Evolutionary conservation across 2,888 invertebrate species (phyloP).

Genomic region (Athalia cordata): DNA sequence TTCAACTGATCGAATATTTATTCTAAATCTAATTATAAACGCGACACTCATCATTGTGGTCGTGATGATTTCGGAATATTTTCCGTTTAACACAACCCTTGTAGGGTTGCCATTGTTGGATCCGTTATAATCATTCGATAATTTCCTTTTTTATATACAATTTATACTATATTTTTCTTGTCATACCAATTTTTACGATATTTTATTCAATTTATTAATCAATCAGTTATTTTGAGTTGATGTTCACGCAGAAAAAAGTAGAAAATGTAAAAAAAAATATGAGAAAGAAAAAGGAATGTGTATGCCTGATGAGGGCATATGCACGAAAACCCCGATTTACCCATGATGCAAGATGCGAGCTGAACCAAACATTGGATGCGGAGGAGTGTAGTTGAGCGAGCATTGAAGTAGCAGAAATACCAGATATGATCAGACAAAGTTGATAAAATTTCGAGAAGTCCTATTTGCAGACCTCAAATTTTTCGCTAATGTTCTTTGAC

Average conservation of each 20-base stretch:
- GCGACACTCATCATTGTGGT: no score
- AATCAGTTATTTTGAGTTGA: slow-evolving; percentile 40
- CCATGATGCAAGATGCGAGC: slow-evolving; percentile 67
- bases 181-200: slow-evolving; percentile 12
- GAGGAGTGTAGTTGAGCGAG: slow-evolving; percentile 41
- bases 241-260: slow-evolving; percentile 39
- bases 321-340: slow-evolving; percentile 54
- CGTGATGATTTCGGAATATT: no score
- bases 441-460: slow-evolving; percentile 30
- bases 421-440: slow-evolving; percentile 38
- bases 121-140: neutral
- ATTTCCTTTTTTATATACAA: neutral
- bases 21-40: no score
- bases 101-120: neutral
- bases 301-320: slow-evolving; percentile 29
- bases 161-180: neutral
- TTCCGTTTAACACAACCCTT: no score
- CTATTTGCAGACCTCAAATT: slow-evolving; percentile 27
- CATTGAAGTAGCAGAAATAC: slow-evolving; percentile 23
- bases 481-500: slow-evolving; percentile 33
- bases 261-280: slow-evolving; percentile 41
- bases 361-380: slow-evolving; percentile 40
- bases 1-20: no score
- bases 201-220: slow-evolving; percentile 26
- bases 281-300: slow-evolving; percentile 39